A percentile compares a stretch with the other conserved stretches of the same genome.
These are phyloP conservation scores for Styela plicata DNA, from an alignment of 23 tunicate species.

Conservation along the genomic window DNA sequence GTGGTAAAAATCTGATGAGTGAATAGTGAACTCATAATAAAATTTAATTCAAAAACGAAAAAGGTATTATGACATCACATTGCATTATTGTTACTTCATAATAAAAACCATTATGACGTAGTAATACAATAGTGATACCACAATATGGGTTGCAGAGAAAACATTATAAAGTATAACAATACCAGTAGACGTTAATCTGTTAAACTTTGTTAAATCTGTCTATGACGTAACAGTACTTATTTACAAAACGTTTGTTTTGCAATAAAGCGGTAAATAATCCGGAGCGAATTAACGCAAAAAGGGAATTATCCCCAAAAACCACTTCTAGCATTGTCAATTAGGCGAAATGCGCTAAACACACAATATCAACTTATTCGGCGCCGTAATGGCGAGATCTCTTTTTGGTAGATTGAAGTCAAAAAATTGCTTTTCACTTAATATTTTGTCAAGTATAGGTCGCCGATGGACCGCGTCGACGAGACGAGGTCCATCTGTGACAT, in stretches of 20 bases:
- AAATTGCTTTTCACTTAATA: no score
- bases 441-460: no score
- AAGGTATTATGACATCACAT: neutral
- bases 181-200: neutral
- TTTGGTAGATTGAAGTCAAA: neutral
- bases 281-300: neutral
- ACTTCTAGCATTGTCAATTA: neutral
- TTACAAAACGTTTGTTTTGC: neutral
- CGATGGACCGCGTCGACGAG: no score
- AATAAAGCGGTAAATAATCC: neutral
- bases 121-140: neutral
- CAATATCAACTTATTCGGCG: neutral
- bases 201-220: neutral
- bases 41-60: neutral
- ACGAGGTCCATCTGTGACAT: no score
- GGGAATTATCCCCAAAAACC: neutral
- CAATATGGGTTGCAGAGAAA: neutral
- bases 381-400: neutral
- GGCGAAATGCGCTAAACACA: neutral
- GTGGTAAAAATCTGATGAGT: neutral
- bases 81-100: neutral
- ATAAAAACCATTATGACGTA: neutral
- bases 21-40: neutral
- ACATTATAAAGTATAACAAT: neutral
- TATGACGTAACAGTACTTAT: neutral